Evolutionary conservation across 2,888 invertebrate genomes (phyloP).

Genomic region (Hypercompe scribonia): DNA sequence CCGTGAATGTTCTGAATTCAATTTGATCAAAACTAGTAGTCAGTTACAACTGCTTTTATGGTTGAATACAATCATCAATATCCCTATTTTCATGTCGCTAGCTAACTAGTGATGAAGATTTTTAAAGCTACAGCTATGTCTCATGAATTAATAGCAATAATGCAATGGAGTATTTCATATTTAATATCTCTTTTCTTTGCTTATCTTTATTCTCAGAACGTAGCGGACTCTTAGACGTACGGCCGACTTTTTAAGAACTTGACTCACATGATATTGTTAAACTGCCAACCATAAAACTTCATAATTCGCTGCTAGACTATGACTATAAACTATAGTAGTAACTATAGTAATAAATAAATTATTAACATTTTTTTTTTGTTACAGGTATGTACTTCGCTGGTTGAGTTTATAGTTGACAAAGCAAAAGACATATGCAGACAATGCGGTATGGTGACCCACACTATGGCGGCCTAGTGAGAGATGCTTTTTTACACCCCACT

Average conservation of each 20-base stretch:
- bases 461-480: no score
- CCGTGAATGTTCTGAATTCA: background rate
- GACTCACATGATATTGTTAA: conserved; percentile 14
- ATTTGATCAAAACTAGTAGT: background rate
- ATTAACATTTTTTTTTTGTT: background rate
- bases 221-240: conserved; percentile 12
- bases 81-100: background rate
- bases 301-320: background rate
- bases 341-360: no score
- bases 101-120: background rate
- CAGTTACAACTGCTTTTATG: background rate
- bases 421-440: no score
- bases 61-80: background rate
- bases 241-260: conserved; percentile 22
- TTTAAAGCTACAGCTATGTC: background rate
- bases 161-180: conserved; percentile 4
- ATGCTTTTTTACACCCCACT: no score
- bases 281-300: conserved; percentile 2
- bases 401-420: background rate
- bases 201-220: conserved; percentile 14
- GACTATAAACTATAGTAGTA: background rate
- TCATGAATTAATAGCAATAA: background rate
- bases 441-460: no score
- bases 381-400: background rate
- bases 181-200: conserved; percentile 1